Evolutionary conservation across 2,888 invertebrate genomes (phyloP), one percentile per base, ranked within the genome.

Genomic region (Nysson spinosus): DNA sequence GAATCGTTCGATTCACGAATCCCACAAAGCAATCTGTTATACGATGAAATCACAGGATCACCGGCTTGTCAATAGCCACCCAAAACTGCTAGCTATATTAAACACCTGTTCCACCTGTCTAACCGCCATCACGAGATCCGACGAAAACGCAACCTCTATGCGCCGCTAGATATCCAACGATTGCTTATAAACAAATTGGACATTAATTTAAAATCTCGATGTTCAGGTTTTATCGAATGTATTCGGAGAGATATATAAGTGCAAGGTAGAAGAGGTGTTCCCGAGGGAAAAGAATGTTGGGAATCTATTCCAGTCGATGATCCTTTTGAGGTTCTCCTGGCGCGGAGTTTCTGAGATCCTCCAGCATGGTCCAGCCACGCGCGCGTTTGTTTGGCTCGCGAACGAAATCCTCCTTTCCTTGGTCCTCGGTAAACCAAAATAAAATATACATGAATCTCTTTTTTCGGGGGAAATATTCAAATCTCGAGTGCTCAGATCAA

Each of bases 391-490:
- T n/a, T 22, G 19, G 14, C 42, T 14, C 17, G 19, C 2, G 9
- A 16, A n/a, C 39, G 39, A 12, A 3, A 14, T 11, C 40, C 20
- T n/a, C n/a, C 40, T 37, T n/a, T n/a, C n/a, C n/a, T n/a, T n/a
- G 46, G 30, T 54, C 50, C 49, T 42, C 64, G 54, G 24, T 66
- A 54, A 55, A 66, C 68, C 54, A 51, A 66, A 75, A 84, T 85
- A 81, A 85, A 86, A 85, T 84, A 85, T 83, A 85, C 85, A 85
- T 85, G 83, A 81, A 83, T 67, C 79, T 80, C 79, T 77, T 78
- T 79, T 75, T 72, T 77, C n/a, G n/a, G n/a, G n/a, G 72, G 67
- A 76, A 77, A 78, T 85, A 87, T 87, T 86, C 86, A 86, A 87
- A 86, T 85, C 79, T 69, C 60, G 37, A 51, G 64, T 65, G 62